These are phyloP conservation scores for Psilopogon haemacephalus DNA, from an alignment of 2,113 vertebrate species.

Conservation along the genomic window DNA sequence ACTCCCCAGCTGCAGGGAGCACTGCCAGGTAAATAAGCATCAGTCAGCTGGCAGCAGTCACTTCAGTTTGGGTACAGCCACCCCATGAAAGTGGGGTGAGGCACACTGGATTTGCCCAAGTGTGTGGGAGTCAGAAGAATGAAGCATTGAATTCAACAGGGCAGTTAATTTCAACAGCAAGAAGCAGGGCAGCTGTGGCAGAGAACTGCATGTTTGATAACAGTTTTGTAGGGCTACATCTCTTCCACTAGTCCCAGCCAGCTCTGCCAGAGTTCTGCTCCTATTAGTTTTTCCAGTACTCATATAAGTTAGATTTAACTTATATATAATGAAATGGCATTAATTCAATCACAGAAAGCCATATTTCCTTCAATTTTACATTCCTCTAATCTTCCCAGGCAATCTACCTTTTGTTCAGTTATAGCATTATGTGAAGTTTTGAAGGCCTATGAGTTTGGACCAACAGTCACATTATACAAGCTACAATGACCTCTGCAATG, in stretches of 20 bases:
- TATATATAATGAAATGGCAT: neutral
- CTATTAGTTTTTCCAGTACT: neutral
- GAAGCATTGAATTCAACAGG: accelerated
- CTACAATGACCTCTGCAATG: neutral
- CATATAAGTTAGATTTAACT: neutral
- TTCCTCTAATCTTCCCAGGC: neutral
- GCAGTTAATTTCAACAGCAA: neutral
- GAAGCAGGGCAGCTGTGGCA: neutral
- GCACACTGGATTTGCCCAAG: accelerated
- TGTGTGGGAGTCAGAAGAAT: neutral
- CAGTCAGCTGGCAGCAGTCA: accelerated
- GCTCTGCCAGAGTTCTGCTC: neutral
- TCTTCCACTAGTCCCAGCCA: neutral
- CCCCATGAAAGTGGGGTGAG: neutral
- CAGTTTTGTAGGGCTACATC: neutral
- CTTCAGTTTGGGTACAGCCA: accelerated
- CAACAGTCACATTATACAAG: neutral
- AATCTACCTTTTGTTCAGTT: neutral
- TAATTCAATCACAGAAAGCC: neutral
- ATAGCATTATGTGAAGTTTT: neutral
- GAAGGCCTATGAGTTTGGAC: neutral
- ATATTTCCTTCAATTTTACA: neutral
- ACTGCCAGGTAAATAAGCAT: neutral
- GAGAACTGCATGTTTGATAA: neutral
- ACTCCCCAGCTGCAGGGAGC: neutral